Evolutionary conservation across 1,140 invertebrate genomes (phyloP), one percentile per base, ranked within the genome.

Genomic region (Anastrepha obliqua): DNA sequence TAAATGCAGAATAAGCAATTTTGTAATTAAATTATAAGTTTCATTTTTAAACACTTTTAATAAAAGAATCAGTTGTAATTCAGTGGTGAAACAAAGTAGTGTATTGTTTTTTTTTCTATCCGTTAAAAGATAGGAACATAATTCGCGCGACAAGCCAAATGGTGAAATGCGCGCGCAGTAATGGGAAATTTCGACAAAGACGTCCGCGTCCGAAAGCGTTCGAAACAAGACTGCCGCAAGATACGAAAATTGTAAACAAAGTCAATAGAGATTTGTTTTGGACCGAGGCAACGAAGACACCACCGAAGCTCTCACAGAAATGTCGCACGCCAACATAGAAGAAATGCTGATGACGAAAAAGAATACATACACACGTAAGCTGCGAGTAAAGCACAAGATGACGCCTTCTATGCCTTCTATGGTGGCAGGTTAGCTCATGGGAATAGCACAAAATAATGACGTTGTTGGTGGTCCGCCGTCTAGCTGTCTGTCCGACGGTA

Each of bases 241-340:
- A 7, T 20, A 20, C 55, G 44, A n/a, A 58, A 51, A 81, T 7
- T 81, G 74, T 81, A 81, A 81, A 81, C 74, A 81, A 81, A 81
- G 74, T 81, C 47, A 55, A n/a, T 55, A n/a, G n/a, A 81, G 74
- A 47, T 81, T 55, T 51, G 47, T 81, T 55, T 7, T 47, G 13
- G 5, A 51, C 44, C n/a, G 47, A 42, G 47, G 55, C 17, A 29
- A 17, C 74, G 74, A 7, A n/a, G 4, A 55, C 17, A 47, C 13
- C 17, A 51, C 5, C 44, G 67, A 44, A 6, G 39, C 6, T 9
- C 3, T 20, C 29, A 67, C 5, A 74, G 42, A 81, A 55, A 55
- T n/a, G 9, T 47, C 9, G 55, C 1, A 55, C 17, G 17, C 20
- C 47, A 39, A 29, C 8, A 62, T 2, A 62, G 6, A 29, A 74